phyloP scores from a whole-genome alignment of 2,888 invertebrate genomes.

The Apodemia mormo region DNA sequence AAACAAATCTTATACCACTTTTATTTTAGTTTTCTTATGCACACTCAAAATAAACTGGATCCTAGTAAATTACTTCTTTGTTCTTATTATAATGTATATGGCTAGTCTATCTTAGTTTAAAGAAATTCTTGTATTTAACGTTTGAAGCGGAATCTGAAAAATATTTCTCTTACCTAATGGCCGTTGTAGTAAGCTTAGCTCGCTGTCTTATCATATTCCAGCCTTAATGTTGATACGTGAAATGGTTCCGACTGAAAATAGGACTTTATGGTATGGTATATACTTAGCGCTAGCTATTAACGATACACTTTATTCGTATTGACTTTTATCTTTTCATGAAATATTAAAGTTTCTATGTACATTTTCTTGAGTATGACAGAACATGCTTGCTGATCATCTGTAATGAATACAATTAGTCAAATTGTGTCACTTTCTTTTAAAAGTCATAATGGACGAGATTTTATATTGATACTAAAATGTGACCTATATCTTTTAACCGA shows the following conservation, averaged over 20 bases:
- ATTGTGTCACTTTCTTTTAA: too few relatives aligned
- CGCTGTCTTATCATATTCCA: slow-evolving; percentile 50
- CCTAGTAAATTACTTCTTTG: too few relatives aligned
- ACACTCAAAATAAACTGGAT: too few relatives aligned
- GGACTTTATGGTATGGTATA: slow-evolving; percentile 27
- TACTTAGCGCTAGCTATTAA: background rate
- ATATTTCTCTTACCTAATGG: slow-evolving; percentile 55
- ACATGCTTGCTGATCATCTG: too few relatives aligned
- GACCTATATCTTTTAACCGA: too few relatives aligned
- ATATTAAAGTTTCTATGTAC: background rate
- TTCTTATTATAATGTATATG: background rate
- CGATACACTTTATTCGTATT: background rate
- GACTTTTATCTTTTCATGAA: background rate
- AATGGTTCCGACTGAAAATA: slow-evolving; percentile 48
- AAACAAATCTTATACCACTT: too few relatives aligned
- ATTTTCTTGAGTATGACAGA: too few relatives aligned
- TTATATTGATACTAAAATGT: too few relatives aligned
- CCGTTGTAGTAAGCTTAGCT: slow-evolving; percentile 44
- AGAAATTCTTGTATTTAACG: background rate
- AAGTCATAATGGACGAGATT: too few relatives aligned
- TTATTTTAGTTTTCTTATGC: too few relatives aligned
- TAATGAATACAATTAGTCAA: too few relatives aligned
- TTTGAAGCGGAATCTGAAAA: slow-evolving; percentile 44
- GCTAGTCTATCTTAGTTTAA: background rate
- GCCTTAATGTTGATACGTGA: slow-evolving; percentile 54